Evolutionary conservation across 2,797 vertebrate genomes (phyloP), one percentile per base, ranked within the genome.

Genomic region (Bovichtus variegatus): DNA sequence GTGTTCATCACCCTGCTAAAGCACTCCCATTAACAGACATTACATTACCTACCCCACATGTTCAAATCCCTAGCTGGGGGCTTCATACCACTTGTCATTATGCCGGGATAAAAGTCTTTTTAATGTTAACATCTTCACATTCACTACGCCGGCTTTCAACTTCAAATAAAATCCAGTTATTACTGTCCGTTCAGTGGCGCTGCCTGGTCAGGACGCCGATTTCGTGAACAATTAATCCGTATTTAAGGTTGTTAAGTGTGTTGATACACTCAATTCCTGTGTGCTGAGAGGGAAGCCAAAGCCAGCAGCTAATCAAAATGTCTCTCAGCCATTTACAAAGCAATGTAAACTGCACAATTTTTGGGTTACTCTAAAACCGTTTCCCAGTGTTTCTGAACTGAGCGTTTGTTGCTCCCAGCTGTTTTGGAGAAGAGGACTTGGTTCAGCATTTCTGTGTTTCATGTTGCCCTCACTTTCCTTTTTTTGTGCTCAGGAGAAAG

Each of bases 301-400:
- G 82, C 84, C 80, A 81, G 83, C 82, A 84, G 86, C 87, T 89
- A 87, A 94, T 92, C 90, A 89, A 88, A 90, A 91, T 79, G 89
- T 90, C 90, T 89, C 78, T 85, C 81, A 90, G 91, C 76, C 90
- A 84, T 93, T 93, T 91, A 86, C 87, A 85, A 74, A 90, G 88
- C 69, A 76, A 67, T 78, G 87, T 84, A 90, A 91, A 92, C 84
- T 29, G 70, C 80, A 77, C 65, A 4, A 8, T 87, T 85, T 82
- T 71, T 68, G 80, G 71, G 72, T 72, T 68, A 57, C 80, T 84
- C 71, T 70, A 9, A 85, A 88, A 84, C 55, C 62, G 68, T 78
- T 83, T 75, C 21, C 76, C 57, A 16, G 71, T 74, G 76, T 80
- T 78, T 76, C 76, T 75, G 79, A 74, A 81, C 60, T 2, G 81